Base-by-base conservation (phyloP, 1,140 invertebrate genomes). In the Ceratitis capitata region DNA sequence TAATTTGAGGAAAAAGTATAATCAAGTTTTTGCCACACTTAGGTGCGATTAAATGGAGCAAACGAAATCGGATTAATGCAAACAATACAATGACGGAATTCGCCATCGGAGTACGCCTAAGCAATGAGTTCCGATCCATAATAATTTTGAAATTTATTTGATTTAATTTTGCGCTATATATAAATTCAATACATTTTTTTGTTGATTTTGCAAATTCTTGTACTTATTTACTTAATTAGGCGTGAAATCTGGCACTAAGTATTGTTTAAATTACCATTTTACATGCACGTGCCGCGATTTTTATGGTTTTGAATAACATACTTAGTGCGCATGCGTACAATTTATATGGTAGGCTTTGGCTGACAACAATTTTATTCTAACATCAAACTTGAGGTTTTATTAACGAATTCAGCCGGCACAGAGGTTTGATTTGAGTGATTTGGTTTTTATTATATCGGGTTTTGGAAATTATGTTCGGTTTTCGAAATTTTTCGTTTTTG, bases 191-290 rank as follows among this genome's bases (percentile, higher is more conserved):
- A 6, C 10, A 56, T 9, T 56, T 14, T 3, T 23, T 47, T 56
- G 3, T 4, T 0, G 51, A 19, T 69, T 56, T 56, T 56, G 51
- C n/a, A 56, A 56, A 56, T 56, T n/a, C 6, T 56, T 39, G 32
- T 69, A 69, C 5, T 32, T 69, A 2, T 35, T 32, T 35, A 69
- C 29, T 69, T 35, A 69, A 69, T 69, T 69, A 69, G 19, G 61
- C 32, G 61, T 19, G n/a, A 64, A 69, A 69, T 35, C 61, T 69
- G 61, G 32, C 61, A 69, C 39, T 69, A 69, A 69, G 61, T 69
- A 69, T 32, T 7, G 3, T 35, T 39, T 39, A 6, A 69, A n/a
- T 39, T 29, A 19, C 3, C 61, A 69, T 19, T 69, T 69, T 69
- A n/a, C 61, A 69, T 32, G 61, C 61, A 69, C 32, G 61, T 69